Evolutionary conservation across 1,140 invertebrate species (phyloP), one percentile per base, ranked within the genome.

Genomic region (Carposina sasakii): DNA sequence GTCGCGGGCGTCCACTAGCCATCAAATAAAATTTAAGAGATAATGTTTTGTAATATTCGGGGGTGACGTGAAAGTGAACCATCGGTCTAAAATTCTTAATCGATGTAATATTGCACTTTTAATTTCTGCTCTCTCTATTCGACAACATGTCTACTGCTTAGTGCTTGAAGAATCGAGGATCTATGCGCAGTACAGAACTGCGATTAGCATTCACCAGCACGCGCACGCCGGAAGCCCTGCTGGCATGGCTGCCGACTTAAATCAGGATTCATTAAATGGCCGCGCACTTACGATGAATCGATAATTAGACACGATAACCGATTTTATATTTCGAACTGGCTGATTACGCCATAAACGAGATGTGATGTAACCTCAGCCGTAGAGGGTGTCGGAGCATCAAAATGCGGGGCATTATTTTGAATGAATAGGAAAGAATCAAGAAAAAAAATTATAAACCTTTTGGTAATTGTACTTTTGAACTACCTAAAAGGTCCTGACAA

Each of bases 311-410:
- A 52, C 58, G 64, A 78, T 71, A 71, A 69, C 62, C 71, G 69
- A 81, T 79, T 81, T 81, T 72, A 83, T 79, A 81, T 79, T 81
- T 81, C 67, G 61, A 76, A 81, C 76, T 65, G 65, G n/a, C n/a
- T n/a, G 65, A 68, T 70, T 67, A 60, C 50, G 44, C 67, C 72
- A 66, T 73, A 63, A 68, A 63, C 53, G 57, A 73, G 66, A 69
- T 78, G 69, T 83, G 75, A 79, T 76, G 79, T 77, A 83, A 81
- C 67, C 53, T 62, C 52, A 54, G 57, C 71, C 71, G 58, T 59
- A 63, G 63, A 45, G 51, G 42, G 46, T 39, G 42, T 36, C 51
- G n/a, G 58, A 3, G 9, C 40, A 74, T 74, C 72, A 70, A 51
- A 68, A 74, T 71, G 54, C 67, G 54, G 36, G 26, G 53, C 54